These are phyloP conservation scores for Centrocercus urophasianus DNA, from an alignment of 2,113 vertebrate species.

Conservation along the genomic window DNA sequence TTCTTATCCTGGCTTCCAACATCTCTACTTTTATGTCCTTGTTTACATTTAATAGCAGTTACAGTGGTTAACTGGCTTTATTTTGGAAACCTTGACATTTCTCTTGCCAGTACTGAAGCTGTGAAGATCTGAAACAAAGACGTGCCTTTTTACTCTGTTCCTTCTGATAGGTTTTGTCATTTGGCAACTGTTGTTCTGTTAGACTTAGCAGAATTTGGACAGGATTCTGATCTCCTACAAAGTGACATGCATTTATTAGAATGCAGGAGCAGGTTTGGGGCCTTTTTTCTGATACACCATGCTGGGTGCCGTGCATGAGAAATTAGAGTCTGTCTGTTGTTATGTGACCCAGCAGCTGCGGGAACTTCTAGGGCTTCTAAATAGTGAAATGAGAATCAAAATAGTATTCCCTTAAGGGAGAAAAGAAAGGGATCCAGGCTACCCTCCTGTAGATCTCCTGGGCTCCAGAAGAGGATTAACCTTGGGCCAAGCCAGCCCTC, in stretches of 20 bases:
- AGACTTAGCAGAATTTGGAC: constrained; percentile 45
- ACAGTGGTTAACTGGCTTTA: constrained; percentile 34
- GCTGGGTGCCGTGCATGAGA: constrained; percentile 45
- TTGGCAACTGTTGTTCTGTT: constrained; percentile 56
- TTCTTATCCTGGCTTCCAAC: neutral
- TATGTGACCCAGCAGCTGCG: constrained; percentile 41
- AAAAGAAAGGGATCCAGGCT: neutral
- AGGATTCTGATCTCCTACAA: constrained; percentile 59
- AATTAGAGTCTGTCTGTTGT: constrained; percentile 36
- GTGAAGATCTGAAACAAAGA: constrained; percentile 50
- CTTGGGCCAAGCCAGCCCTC: neutral
- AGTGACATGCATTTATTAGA: constrained; percentile 21
- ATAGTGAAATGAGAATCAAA: constrained; percentile 22
- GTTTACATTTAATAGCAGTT: constrained; percentile 55
- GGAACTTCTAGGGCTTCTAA: constrained; percentile 39
- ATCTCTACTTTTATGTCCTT: neutral
- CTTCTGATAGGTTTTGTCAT: constrained; percentile 60
- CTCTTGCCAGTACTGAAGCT: neutral
- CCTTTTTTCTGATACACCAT: constrained; percentile 45
- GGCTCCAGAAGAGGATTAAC: neutral
- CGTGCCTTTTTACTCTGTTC: constrained; percentile 37
- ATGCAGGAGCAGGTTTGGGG: constrained; percentile 41
- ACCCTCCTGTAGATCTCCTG: neutral
- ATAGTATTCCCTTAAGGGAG: neutral
- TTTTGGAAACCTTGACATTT: constrained; percentile 38